Base-by-base conservation (phyloP, 2,113 vertebrate species). In the Megaptera novaeangliae region DNA sequence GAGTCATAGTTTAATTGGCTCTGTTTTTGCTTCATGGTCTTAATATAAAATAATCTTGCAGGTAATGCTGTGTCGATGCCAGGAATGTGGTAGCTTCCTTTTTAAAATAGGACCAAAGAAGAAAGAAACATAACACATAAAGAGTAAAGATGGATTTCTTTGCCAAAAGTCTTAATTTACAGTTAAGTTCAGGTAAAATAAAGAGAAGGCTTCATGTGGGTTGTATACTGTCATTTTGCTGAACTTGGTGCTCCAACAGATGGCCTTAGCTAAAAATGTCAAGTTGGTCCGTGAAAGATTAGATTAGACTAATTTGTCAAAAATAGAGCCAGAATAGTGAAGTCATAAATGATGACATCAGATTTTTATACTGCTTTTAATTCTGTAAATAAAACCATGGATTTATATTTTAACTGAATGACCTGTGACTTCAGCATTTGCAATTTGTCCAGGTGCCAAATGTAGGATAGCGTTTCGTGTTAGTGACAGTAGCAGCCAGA, bases 1-100 rank as follows among this genome's bases (percentile, higher is more conserved):
- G 78, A 84, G n/a, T 94, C 93, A 82, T 80, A 83, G 34, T 94
- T 88, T 96, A 94, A 97, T 95, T 96, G 78, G 25, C 66, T 77
- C 18, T 97, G 46, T 78, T 91, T 91, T 88, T 94, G 88, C 41
- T 68, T 94, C 10, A 29, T 64, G 44, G 29, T 81, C 41, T 93
- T 94, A 78, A 77, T 63, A 59, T 71, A 96, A 96, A 93, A 41
- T 89, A 80, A 92, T 77, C 17, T 91, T 96, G n/a, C 1, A 55
- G 21, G 41, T 96, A 49, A 77, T 95, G 34, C 36, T 77, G 11
- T 80, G 46, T 86, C 15, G 11, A 12, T 88, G 75, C 41, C n/a
- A 93, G 55, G 90, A 95, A 71, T 95, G 15, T 72, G 34, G 36
- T 81, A 4, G 8, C 91, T 94, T 68, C 44, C 41, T 97, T 93